Evolutionary conservation across 2,797 vertebrate species (phyloP), one percentile per base, ranked within the genome.

Genomic region (Acrossocheilus wenchowensis): DNA sequence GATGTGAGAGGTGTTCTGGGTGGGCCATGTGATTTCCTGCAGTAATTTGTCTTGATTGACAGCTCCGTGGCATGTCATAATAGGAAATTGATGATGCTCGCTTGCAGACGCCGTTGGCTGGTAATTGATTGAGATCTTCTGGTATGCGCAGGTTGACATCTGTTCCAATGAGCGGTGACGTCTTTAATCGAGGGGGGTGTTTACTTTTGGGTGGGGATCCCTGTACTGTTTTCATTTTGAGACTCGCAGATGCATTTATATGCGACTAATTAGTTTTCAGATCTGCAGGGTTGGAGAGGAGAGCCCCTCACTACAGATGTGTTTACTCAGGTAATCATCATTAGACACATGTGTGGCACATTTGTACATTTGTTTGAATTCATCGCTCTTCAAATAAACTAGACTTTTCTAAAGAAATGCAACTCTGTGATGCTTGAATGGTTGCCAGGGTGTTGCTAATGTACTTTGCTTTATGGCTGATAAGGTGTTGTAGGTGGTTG

Each of bases 81-180:
- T 89, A 88, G 81, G 88, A 89, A 90, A 90, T 88, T 90, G 91
- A 91, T 90, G 88, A 87, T 89, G 89, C 86, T 89, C 84, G 77
- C 89, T 87, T 45, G 73, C 79, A 75, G 77, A 85, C 64, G 64
- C 78, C 26, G 30, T 69, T 48, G 85, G 71, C 81, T 77, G 66
- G 68, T 91, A 90, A 90, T 90, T 90, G 90, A 91, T 91, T 90
- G 88, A 91, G 91, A 88, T 88, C 89, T 90, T 87, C 82, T 60
- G 48, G 72, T 89, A 82, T 78, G 81, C 54, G 60, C 74, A 79
- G 45, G 50, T 45, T 77, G 81, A 89, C 90, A 90, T 91, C 86
- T 90, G 88, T 90, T 87, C 83, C 81, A 74, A 57, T 75, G 86
- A 85, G 82, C 82, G 30, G 72, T 72, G 73, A 88, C 71, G 80